Conservation (phyloP, 1,140 invertebrate species). For the Drosophila hydei region DNA sequence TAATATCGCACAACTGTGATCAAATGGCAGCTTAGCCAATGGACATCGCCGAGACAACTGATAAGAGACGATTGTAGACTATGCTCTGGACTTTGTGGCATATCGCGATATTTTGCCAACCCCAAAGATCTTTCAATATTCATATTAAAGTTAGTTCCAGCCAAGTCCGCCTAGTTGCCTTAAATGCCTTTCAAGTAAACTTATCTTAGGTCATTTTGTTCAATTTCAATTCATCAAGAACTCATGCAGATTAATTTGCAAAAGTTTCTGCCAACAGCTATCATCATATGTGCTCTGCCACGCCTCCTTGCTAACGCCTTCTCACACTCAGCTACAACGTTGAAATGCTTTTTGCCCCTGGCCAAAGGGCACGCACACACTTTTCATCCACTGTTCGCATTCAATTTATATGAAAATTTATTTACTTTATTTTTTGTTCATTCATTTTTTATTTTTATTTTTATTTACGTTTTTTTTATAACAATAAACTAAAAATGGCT, state of each 20-base stretch:
- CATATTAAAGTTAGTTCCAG: too few relatives aligned
- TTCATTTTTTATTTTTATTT: constrained; percentile 18
- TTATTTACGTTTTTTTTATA: constrained; percentile 24
- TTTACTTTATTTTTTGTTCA: constrained; percentile 21
- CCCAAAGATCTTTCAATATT: too few relatives aligned
- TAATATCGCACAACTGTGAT: too few relatives aligned
- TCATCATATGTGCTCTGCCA: not conserved
- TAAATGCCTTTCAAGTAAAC: too few relatives aligned
- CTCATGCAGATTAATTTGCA: not conserved
- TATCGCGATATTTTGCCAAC: too few relatives aligned
- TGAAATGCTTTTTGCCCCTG: constrained; percentile 14
- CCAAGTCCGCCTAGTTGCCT: too few relatives aligned
- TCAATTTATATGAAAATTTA: constrained; percentile 57
- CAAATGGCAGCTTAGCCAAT: too few relatives aligned
- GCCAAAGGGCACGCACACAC: constrained; percentile 29
- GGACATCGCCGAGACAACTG: too few relatives aligned
- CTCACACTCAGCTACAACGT: constrained; percentile 15
- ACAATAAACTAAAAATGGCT: constrained; percentile 73
- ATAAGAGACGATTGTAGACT: too few relatives aligned
- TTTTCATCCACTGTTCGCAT: constrained; percentile 42
- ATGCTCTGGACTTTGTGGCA: too few relatives aligned
- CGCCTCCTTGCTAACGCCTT: not conserved
- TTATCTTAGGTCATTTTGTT: not conserved
- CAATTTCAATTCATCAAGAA: constrained; percentile 3
- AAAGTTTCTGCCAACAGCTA: not conserved